Conservation (phyloP, 2,797 vertebrate genomes). For the Melanotaenia parkinsoni region DNA sequence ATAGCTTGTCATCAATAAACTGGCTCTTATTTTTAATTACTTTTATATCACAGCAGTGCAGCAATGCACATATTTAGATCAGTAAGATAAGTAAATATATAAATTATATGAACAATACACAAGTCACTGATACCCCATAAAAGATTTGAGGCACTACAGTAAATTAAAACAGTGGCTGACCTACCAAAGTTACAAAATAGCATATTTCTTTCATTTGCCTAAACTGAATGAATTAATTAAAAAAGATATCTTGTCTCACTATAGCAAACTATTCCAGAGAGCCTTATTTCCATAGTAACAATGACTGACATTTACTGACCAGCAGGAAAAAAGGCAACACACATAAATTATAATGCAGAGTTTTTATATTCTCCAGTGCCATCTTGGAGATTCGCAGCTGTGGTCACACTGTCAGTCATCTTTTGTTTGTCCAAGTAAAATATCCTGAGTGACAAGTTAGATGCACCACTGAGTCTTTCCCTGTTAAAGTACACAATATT, state of each 20-base stretch:
- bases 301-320: background rate
- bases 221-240: background rate
- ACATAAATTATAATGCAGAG: background rate
- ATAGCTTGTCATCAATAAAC: too few relatives aligned
- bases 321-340: background rate
- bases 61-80: background rate
- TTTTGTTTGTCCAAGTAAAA: background rate
- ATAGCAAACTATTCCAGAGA: background rate
- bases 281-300: slow-evolving; percentile 3
- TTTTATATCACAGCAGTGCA: background rate
- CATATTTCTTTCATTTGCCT: background rate
- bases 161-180: background rate
- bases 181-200: background rate
- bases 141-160: background rate
- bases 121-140: background rate
- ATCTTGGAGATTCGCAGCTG: slow-evolving; percentile 1
- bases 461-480: background rate
- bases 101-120: too few relatives aligned
- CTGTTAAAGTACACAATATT: background rate
- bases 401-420: background rate
- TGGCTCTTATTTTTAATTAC: background rate
- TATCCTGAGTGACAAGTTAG: slow-evolving; percentile 2
- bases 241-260: background rate
- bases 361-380: background rate
- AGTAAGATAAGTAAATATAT: too few relatives aligned